Conservation (phyloP, 2,797 vertebrate species). For the Enteromius paludinosus region DNA sequence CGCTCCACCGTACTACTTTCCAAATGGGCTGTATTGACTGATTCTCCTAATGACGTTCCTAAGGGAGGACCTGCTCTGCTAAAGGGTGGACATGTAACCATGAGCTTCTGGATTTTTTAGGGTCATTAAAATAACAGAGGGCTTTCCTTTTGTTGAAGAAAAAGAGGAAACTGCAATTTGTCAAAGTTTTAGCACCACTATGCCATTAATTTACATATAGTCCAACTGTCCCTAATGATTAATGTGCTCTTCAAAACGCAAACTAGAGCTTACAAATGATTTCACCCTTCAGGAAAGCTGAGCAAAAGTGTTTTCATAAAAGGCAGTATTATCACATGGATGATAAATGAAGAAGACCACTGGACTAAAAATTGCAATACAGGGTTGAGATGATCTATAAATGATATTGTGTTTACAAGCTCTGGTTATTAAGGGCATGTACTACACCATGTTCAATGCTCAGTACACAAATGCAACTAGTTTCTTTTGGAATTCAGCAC, state of each 20-base stretch:
- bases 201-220: slow-evolving; percentile 80
- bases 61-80: slow-evolving; percentile 71
- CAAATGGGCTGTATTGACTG: slow-evolving; percentile 76
- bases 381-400: slow-evolving; percentile 35
- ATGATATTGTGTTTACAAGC: slow-evolving; percentile 39
- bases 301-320: slow-evolving; percentile 58
- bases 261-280: slow-evolving; percentile 74
- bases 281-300: slow-evolving; percentile 65
- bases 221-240: slow-evolving; percentile 77
- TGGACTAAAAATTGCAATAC: slow-evolving; percentile 33
- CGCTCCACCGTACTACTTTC: slow-evolving; percentile 68
- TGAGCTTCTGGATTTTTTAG: slow-evolving; percentile 64
- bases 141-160: slow-evolving; percentile 71
- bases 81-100: slow-evolving; percentile 71
- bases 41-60: slow-evolving; percentile 78
- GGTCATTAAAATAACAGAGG: slow-evolving; percentile 79
- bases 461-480: slow-evolving; percentile 10
- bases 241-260: slow-evolving; percentile 73
- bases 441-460: not conserved
- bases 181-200: slow-evolving; percentile 78
- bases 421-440: slow-evolving; percentile 26
- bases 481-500: not conserved
- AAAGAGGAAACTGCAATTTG: slow-evolving; percentile 79
- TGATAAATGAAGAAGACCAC: slow-evolving; percentile 54
- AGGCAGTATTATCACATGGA: slow-evolving; percentile 51